phyloP scores from a whole-genome alignment of 2,888 invertebrate genomes.

The Tetragonula carbonaria region DNA sequence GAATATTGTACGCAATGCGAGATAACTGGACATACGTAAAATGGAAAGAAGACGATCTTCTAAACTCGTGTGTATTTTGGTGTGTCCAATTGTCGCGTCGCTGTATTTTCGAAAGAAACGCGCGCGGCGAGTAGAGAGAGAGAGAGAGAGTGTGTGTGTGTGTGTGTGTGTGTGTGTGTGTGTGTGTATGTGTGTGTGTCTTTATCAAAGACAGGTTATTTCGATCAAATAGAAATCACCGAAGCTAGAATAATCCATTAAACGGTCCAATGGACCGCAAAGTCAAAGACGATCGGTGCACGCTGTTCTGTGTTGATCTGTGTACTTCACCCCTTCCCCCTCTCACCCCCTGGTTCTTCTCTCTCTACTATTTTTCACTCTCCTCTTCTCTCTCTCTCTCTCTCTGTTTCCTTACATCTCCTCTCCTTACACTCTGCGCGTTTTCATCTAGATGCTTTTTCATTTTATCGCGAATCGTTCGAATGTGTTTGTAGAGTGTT shows the following conservation, averaged over 20 bases:
- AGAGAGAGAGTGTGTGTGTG: background rate
- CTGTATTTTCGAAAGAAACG: slow-evolving; percentile 25
- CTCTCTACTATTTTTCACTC: background rate
- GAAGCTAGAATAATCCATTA: slow-evolving; percentile 75
- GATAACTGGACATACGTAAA: slow-evolving; percentile 14
- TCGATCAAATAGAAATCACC: slow-evolving; percentile 70
- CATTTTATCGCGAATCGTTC: background rate
- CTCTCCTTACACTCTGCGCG: background rate
- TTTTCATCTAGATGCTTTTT: background rate
- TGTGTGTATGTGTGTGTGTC: background rate
- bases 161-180: background rate
- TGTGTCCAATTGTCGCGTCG: background rate
- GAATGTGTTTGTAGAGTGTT: background rate
- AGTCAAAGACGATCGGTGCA: slow-evolving; percentile 78
- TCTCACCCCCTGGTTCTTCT: background rate
- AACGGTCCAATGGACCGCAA: slow-evolving; percentile 81
- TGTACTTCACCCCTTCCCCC: background rate
- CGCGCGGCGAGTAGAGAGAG: too few species aligned
- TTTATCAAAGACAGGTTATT: slow-evolving; percentile 52
- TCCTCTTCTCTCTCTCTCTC: background rate
- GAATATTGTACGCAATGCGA: background rate
- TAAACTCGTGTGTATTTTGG: background rate
- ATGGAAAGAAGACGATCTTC: too few species aligned
- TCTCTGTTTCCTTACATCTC: too few species aligned
- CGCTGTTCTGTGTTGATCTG: slow-evolving; percentile 37